Percentiles rank a stretch among this genome's conserved stretches.
Evolutionary conservation across 2,113 vertebrate species (phyloP).

Genomic region (Equus quagga): DNA sequence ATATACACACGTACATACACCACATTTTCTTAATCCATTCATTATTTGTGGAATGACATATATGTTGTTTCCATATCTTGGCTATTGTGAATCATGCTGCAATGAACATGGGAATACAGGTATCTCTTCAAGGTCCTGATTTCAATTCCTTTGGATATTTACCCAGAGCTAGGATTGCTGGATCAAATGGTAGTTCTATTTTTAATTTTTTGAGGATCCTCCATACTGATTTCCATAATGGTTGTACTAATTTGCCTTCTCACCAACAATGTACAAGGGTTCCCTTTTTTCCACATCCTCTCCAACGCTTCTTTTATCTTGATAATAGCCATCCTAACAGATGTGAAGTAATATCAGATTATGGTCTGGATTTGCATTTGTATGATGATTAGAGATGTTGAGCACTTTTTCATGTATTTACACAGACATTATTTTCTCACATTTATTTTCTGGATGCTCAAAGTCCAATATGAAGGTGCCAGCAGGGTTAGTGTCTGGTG

Average conservation of each 20-base stretch:
- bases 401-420: too few relatives aligned
- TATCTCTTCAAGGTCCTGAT: neutral
- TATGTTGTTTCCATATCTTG: neutral
- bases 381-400: neutral
- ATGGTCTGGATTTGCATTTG: neutral
- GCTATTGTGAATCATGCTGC: neutral
- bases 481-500: neutral
- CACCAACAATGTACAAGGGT: neutral
- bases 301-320: neutral
- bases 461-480: neutral
- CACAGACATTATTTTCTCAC: neutral
- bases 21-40: neutral
- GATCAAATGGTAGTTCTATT: neutral
- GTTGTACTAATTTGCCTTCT: neutral
- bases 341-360: neutral
- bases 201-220: neutral
- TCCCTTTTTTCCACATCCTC: neutral
- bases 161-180: neutral
- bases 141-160: neutral
- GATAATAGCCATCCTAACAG: neutral
- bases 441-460: neutral
- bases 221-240: neutral
- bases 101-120: neutral
- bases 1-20: neutral
- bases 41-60: neutral